Conservation (phyloP, 2,888 invertebrate genomes). For the Ptychoptera albimana region DNA sequence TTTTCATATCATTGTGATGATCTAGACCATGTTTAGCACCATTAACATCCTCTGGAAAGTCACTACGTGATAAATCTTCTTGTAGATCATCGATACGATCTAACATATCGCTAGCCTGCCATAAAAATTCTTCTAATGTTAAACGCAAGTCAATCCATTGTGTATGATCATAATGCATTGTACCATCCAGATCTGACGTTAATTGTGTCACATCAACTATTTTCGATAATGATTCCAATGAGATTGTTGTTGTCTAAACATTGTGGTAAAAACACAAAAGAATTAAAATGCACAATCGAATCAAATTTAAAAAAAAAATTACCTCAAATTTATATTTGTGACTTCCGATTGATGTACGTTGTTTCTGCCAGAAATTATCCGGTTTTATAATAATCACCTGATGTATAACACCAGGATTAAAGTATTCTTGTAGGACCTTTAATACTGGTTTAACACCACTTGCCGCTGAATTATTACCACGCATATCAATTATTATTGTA, state of each 20-base stretch:
- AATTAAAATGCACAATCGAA: constrained; percentile 23
- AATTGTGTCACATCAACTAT: constrained; percentile 86
- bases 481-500: constrained; percentile 95
- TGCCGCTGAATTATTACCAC: constrained; percentile 66
- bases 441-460: constrained; percentile 93
- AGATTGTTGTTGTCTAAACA: constrained; percentile 91
- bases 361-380: constrained; percentile 99
- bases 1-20: constrained; percentile 85
- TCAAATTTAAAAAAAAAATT: constrained; percentile 18
- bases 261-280: constrained; percentile 29
- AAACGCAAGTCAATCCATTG: constrained; percentile 93
- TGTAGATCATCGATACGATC: constrained; percentile 86
- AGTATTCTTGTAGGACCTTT: constrained; percentile 93
- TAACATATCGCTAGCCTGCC: constrained; percentile 86
- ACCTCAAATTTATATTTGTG: constrained; percentile 99
- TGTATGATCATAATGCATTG: constrained; percentile 86
- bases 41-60: constrained; percentile 87
- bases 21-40: constrained; percentile 86
- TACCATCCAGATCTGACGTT: constrained; percentile 86
- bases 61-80: constrained; percentile 82
- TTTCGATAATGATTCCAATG: constrained; percentile 85
- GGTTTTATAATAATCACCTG: constrained; percentile 96
- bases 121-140: constrained; percentile 88
- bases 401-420: constrained; percentile 70
- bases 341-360: constrained; percentile 90